A percentile compares a stretch with the other conserved stretches of the same genome.
Evolutionary conservation across 2,888 invertebrate genomes (phyloP).

Genomic region (Allacma fusca): DNA sequence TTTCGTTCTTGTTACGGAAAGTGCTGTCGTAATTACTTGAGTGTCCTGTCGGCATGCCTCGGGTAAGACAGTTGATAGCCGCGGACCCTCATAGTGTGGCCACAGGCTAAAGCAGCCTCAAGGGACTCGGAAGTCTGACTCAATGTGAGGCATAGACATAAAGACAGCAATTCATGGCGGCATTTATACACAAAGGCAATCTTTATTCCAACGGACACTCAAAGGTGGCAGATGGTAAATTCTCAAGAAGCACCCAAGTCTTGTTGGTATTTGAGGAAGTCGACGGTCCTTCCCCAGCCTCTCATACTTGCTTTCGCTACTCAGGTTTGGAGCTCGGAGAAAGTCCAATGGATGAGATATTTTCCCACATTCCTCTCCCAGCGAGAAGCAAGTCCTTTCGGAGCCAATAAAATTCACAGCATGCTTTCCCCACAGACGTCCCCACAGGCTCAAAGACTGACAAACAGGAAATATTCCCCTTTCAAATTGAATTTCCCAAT

Average conservation of each 20-base stretch:
- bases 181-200: constrained; percentile 27
- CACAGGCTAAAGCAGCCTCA: neutral
- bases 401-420: constrained; percentile 8
- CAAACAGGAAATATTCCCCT: neutral
- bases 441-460: neutral
- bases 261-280: neutral
- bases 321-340: neutral
- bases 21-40: too few species aligned
- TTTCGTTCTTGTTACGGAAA: too few species aligned
- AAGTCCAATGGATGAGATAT: neutral
- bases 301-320: neutral
- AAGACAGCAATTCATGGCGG: constrained; percentile 14
- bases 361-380: neutral
- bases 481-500: too few species aligned
- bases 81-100: too few species aligned
- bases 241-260: constrained; percentile 10
- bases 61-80: too few species aligned
- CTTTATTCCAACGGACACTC: constrained; percentile 13
- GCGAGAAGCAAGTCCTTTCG: neutral
- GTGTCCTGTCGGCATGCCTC: too few species aligned
- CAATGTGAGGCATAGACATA: neutral
- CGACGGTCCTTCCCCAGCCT: neutral
- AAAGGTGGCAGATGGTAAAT: constrained; percentile 26
- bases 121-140: neutral
- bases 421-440: neutral